phyloP scores from a whole-genome alignment of 2,888 invertebrate genomes.

The Drosophila mayaguana region DNA sequence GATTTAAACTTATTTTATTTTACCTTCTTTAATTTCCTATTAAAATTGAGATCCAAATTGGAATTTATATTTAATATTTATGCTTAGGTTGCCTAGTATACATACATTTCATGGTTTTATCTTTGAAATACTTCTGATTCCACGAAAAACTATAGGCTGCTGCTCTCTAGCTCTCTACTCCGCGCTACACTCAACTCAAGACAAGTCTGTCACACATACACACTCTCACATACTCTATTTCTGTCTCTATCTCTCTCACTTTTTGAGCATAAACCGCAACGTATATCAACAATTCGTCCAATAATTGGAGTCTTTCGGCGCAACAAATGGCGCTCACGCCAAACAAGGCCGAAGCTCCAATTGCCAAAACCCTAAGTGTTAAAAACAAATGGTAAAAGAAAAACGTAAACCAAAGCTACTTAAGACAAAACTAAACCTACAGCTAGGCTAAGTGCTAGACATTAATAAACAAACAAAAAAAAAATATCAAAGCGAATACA shows the following conservation, averaged over 20 bases:
- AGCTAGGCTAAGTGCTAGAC: conserved; percentile 48
- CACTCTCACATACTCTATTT: conserved; percentile 22
- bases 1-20: neutral
- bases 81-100: too few species aligned
- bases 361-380: conserved; percentile 77
- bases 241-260: conserved; percentile 32
- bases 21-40: too few species aligned
- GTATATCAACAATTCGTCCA: conserved; percentile 85
- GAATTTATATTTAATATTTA: too few species aligned
- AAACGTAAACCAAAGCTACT: conserved; percentile 58
- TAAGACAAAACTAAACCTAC: conserved; percentile 50
- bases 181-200: conserved; percentile 37
- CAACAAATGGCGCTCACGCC: conserved; percentile 63
- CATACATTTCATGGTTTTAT: neutral
- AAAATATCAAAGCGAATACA: conserved; percentile 28
- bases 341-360: conserved; percentile 67
- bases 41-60: too few species aligned
- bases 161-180: conserved; percentile 26
- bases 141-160: neutral
- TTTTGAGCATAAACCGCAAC: conserved; percentile 82
- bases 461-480: conserved; percentile 38
- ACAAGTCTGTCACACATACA: conserved; percentile 10
- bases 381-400: conserved; percentile 57
- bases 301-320: conserved; percentile 82
- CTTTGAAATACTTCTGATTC: conserved; percentile 1